phyloP scores from a whole-genome alignment of 2,797 vertebrate genomes.

The Avahi laniger region DNA sequence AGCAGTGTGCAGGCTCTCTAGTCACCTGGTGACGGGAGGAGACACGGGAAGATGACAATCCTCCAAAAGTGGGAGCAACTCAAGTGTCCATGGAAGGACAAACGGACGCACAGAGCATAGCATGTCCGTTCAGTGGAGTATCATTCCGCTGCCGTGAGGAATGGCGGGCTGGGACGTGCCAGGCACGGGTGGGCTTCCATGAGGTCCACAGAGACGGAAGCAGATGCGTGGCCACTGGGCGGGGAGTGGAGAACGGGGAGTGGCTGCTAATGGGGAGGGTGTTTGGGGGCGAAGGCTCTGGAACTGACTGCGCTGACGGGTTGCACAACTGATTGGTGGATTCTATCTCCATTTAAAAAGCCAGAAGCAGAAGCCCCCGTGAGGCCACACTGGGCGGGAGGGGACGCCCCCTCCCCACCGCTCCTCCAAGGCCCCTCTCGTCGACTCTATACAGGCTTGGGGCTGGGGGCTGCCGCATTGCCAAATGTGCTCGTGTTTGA shows the following conservation, averaged over 20 bases:
- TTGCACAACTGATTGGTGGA: fast-evolving
- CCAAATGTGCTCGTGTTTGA: not conserved
- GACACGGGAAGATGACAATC: fast-evolving
- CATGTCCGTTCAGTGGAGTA: fast-evolving
- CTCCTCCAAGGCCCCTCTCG: fast-evolving
- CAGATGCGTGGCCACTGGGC: fast-evolving
- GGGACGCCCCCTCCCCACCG: not conserved
- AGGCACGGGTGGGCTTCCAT: fast-evolving
- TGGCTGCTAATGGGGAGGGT: fast-evolving
- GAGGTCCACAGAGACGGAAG: too few species aligned
- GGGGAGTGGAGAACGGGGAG: fast-evolving
- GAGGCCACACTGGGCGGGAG: not conserved
- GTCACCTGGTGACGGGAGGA: fast-evolving
- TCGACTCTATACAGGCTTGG: not conserved
- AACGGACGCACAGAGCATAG: fast-evolving
- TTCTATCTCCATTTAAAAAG: not conserved
- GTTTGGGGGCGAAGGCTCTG: not conserved
- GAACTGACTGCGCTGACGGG: too few species aligned
- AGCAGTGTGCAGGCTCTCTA: fast-evolving
- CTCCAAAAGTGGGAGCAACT: too few species aligned
- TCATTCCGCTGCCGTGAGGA: fast-evolving
- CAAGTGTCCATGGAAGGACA: fast-evolving
- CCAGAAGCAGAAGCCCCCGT: not conserved
- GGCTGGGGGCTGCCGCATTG: not conserved
- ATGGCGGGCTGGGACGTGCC: fast-evolving